Percentiles rank a stretch among this genome's conserved stretches.
Evolutionary conservation across 2,797 vertebrate genomes (phyloP).

Genomic region (Syngnathus acus): DNA sequence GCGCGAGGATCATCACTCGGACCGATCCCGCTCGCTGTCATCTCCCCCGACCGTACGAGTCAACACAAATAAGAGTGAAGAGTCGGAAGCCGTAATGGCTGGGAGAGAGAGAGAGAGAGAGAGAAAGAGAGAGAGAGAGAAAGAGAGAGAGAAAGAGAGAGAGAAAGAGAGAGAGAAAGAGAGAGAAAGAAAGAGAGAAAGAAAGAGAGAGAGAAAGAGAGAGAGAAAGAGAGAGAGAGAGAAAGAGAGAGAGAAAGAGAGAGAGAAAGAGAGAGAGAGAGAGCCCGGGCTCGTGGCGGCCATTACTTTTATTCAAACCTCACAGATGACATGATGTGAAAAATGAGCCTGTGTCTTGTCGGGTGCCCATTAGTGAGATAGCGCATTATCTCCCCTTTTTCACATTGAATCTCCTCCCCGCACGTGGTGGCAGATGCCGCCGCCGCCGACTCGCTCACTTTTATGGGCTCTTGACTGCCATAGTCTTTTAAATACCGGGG

Average conservation of each 20-base stretch:
- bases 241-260: no score
- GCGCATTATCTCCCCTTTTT: constrained; percentile 95
- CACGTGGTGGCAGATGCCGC: constrained; percentile 78
- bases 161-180: constrained; percentile 69
- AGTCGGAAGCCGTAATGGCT: constrained; percentile 84
- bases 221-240: no score
- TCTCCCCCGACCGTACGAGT: constrained; percentile 92
- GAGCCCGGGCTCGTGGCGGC: constrained; percentile 85
- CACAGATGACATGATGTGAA: constrained; percentile 99
- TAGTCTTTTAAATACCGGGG: constrained; percentile 66
- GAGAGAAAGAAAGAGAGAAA: constrained; percentile 69
- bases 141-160: constrained; percentile 69
- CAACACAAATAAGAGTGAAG: constrained; percentile 99
- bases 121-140: constrained; percentile 69
- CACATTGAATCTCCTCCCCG: constrained; percentile 79
- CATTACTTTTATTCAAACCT: constrained; percentile 96
- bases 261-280: constrained; percentile 56
- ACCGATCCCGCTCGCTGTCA: constrained; percentile 93
- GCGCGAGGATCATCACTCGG: constrained; percentile 92
- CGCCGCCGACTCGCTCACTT: constrained; percentile 76
- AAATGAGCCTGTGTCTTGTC: constrained; percentile 98
- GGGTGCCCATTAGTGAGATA: constrained; percentile 98
- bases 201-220: no score
- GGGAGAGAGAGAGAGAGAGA: no score
- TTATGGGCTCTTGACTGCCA: constrained; percentile 73